phyloP scores from a whole-genome alignment of 2,113 vertebrate species.

The Atrichornis clamosus region DNA sequence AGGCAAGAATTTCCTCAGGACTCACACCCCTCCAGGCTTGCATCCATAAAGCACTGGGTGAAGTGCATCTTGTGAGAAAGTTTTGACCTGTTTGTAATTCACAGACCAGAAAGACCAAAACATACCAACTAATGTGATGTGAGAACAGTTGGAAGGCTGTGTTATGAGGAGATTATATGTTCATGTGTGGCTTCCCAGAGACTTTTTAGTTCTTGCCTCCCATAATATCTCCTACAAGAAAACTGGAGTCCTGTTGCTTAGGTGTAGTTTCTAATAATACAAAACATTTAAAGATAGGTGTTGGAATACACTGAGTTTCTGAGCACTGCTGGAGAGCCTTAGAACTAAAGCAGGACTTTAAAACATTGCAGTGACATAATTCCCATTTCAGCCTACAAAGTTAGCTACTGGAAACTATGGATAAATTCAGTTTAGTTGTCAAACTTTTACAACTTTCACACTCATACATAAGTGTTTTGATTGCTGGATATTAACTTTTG shows the following conservation, averaged over 20 bases:
- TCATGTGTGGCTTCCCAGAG: neutral
- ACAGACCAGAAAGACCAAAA: neutral
- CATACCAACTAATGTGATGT: neutral
- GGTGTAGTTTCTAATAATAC: neutral
- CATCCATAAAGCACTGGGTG: neutral
- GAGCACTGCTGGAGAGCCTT: neutral
- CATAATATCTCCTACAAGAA: neutral
- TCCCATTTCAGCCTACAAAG: neutral
- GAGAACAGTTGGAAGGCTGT: neutral
- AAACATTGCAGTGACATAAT: neutral
- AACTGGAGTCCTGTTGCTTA: neutral
- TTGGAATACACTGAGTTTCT: neutral
- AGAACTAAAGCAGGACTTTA: neutral
- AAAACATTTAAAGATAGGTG: neutral
- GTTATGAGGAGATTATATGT: neutral
- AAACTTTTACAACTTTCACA: neutral
- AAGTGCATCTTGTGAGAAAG: neutral
- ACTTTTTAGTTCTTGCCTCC: neutral
- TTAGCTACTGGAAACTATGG: neutral
- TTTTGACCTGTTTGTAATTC: neutral
- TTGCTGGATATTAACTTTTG: neutral
- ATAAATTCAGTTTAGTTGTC: neutral
- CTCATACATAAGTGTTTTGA: neutral
- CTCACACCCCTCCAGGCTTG: neutral
- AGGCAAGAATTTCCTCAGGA: neutral